Evolutionary conservation across 2,888 invertebrate species (phyloP).

Genomic region (Galerucella calmariensis): DNA sequence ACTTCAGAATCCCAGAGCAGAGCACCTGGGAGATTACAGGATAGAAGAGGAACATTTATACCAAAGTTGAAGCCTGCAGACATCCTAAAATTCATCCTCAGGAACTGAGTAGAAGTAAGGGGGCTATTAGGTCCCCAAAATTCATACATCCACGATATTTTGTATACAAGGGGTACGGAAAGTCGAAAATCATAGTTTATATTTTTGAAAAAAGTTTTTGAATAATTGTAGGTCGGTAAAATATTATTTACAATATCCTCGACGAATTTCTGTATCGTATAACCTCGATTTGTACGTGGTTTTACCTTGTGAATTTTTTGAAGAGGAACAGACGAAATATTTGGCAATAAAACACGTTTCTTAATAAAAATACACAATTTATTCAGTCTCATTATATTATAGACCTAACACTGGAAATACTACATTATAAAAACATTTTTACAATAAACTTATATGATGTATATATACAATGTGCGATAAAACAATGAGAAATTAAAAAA

Average conservation of each 20-base stretch:
- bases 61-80: too few relatives aligned
- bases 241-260: constrained; percentile 27
- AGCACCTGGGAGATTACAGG: too few relatives aligned
- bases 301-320: constrained; percentile 21
- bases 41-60: too few relatives aligned
- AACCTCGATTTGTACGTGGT: constrained; percentile 52
- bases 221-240: constrained; percentile 12
- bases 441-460: constrained; percentile 58
- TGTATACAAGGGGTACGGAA: too few relatives aligned
- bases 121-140: too few relatives aligned
- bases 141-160: too few relatives aligned
- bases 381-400: constrained; percentile 63
- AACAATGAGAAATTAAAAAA: constrained; percentile 54
- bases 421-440: constrained; percentile 58
- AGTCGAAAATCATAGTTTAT: not conserved
- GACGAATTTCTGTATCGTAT: constrained; percentile 35
- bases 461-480: constrained; percentile 57
- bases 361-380: constrained; percentile 59
- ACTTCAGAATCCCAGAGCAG: too few relatives aligned
- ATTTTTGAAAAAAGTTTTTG: not conserved
- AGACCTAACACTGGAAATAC: constrained; percentile 59
- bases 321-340: constrained; percentile 8
- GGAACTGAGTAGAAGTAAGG: too few relatives aligned
- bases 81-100: too few relatives aligned
- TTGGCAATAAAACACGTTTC: constrained; percentile 48